These are phyloP conservation scores for Nyctalus aviator DNA, from an alignment of 2,797 vertebrate species.

Conservation along the genomic window DNA sequence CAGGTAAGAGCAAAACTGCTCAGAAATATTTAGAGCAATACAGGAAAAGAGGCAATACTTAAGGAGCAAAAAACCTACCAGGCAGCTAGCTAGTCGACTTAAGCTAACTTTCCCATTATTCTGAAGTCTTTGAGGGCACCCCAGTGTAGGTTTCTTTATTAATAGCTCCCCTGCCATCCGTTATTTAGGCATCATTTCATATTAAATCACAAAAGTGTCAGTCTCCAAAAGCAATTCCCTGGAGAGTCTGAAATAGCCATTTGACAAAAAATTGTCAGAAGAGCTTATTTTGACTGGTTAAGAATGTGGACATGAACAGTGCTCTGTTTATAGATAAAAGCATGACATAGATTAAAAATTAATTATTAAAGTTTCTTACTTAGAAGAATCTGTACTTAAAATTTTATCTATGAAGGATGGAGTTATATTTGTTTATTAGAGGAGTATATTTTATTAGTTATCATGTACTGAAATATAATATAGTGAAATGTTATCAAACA, in stretches of 20 bases:
- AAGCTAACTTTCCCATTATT: slow-evolving; percentile 50
- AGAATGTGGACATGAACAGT: neutral
- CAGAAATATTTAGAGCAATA: slow-evolving; percentile 1
- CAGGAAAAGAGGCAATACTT: neutral
- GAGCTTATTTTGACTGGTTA: neutral
- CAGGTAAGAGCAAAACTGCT: slow-evolving; percentile 1
- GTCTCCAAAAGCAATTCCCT: slow-evolving; percentile 27
- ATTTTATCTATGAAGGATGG: neutral
- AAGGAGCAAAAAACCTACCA: neutral
- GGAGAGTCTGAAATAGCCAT: slow-evolving; percentile 56
- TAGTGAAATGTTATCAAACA: neutral
- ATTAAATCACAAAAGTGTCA: slow-evolving; percentile 60
- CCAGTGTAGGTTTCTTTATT: slow-evolving; percentile 21
- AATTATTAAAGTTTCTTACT: neutral
- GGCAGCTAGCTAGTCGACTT: neutral
- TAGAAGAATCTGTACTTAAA: neutral
- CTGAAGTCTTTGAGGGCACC: neutral
- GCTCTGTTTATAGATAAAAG: neutral
- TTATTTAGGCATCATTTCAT: slow-evolving; percentile 42
- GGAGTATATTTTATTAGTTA: neutral
- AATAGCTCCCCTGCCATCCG: slow-evolving; percentile 34
- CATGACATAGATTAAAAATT: neutral
- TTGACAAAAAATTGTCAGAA: slow-evolving; percentile 62
- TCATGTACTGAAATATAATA: slow-evolving; percentile 3
- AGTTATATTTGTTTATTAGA: slow-evolving; percentile 35